Conservation (phyloP, 2,797 vertebrate genomes). For the Enteromius radiatus region DNA sequence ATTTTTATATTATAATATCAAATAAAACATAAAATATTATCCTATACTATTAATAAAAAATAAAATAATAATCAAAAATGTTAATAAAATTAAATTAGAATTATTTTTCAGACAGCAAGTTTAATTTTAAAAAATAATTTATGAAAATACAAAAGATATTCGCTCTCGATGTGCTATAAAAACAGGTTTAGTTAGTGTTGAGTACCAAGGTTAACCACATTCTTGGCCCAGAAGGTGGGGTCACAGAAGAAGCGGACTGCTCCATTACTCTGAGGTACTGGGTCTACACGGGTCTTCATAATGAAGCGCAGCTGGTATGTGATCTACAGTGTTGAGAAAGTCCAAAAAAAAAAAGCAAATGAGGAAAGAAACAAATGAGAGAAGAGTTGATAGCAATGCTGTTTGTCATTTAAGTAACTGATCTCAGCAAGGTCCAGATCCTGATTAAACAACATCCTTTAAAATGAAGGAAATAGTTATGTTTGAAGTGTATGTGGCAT, state of each 20-base stretch:
- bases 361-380: not conserved
- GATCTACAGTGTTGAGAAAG: conserved; percentile 77
- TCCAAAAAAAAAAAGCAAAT: not conserved
- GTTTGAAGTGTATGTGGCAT: not conserved
- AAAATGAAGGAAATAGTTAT: not conserved
- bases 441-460: conserved; percentile 1
- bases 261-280: conserved; percentile 93
- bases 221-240: conserved; percentile 99
- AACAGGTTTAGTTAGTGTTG: not conserved
- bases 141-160: not conserved
- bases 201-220: conserved; percentile 95
- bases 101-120: not conserved
- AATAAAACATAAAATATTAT: not conserved
- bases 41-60: not conserved
- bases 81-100: not conserved
- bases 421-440: not conserved
- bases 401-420: not conserved
- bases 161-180: not conserved
- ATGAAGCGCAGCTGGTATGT: conserved; percentile 94
- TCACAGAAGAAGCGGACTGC: conserved; percentile 97
- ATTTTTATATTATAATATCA: not conserved
- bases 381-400: not conserved
- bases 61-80: not conserved
- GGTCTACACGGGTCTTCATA: conserved; percentile 92
- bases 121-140: not conserved